A percentile compares a stretch with the other conserved stretches of the same genome.
Evolutionary conservation across 1,140 invertebrate species (phyloP).

Genomic region (Latrodectus geometricus): DNA sequence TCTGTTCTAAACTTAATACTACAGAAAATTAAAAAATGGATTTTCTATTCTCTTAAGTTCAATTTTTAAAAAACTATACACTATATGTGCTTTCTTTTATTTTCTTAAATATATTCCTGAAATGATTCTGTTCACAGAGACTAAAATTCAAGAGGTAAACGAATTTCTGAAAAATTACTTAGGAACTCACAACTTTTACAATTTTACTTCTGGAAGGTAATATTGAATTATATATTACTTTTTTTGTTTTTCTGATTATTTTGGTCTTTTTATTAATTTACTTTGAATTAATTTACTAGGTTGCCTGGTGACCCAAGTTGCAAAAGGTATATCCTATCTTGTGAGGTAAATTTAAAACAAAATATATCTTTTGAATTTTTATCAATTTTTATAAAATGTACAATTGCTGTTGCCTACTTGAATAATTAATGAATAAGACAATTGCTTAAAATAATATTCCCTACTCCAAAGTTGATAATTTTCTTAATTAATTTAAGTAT

Average conservation of each 20-base stretch:
- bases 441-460: no score
- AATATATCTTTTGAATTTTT: no score
- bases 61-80: neutral
- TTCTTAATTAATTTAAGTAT: no score
- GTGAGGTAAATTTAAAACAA: slow-evolving; percentile 63
- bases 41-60: no score
- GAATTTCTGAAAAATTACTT: slow-evolving; percentile 79
- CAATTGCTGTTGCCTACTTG: no score
- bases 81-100: neutral
- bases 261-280: neutral
- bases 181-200: slow-evolving; percentile 97
- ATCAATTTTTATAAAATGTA: no score
- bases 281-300: slow-evolving; percentile 69
- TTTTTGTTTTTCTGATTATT: neutral
- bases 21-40: no score
- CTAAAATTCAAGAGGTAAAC: slow-evolving; percentile 74
- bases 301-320: slow-evolving; percentile 85
- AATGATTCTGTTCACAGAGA: slow-evolving; percentile 31
- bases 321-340: slow-evolving; percentile 83
- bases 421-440: no score
- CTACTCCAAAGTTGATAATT: no score
- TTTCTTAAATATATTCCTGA: neutral
- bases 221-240: neutral
- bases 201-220: slow-evolving; percentile 95
- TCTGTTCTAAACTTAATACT: no score